phyloP scores from a whole-genome alignment of 2,797 vertebrate genomes.

The Rhynchotus rufescens region DNA sequence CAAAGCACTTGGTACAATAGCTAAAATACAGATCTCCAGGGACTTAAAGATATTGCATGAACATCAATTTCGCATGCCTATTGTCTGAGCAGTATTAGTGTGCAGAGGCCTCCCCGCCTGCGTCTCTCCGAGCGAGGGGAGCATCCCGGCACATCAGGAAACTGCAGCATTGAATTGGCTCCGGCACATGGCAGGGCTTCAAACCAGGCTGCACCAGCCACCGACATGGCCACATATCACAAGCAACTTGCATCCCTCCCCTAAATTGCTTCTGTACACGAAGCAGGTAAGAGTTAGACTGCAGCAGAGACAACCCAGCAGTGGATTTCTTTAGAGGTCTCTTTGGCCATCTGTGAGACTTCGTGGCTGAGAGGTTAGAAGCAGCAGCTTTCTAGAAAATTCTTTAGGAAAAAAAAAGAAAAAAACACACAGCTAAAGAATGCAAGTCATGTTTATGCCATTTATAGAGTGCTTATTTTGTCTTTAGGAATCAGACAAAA shows the following conservation, averaged over 20 bases:
- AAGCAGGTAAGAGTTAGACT: neutral
- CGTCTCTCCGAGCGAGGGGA: neutral
- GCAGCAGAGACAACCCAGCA: neutral
- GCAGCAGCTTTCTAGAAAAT: conserved; percentile 34
- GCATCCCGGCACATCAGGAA: conserved; percentile 6
- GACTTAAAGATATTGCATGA: conserved; percentile 57
- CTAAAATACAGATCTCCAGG: conserved; percentile 48
- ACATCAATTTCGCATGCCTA: conserved; percentile 56
- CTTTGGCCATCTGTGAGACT: neutral
- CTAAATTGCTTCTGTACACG: neutral
- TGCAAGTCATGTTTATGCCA: neutral
- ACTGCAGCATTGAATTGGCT: conserved; percentile 21
- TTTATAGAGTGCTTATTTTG: neutral
- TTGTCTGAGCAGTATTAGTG: conserved; percentile 50
- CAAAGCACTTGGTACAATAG: neutral
- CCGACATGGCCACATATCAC: neutral
- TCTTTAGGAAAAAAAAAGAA: neutral
- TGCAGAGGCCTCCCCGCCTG: rapidly evolving
- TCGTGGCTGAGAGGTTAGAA: neutral
- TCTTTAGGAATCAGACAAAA: neutral
- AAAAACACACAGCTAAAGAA: neutral
- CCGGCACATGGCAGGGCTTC: neutral
- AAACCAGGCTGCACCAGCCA: neutral
- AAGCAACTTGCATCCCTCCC: neutral
- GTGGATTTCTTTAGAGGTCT: conserved; percentile 3